phyloP scores from a whole-genome alignment of 2,797 vertebrate species.

The Nyctalus aviator region DNA sequence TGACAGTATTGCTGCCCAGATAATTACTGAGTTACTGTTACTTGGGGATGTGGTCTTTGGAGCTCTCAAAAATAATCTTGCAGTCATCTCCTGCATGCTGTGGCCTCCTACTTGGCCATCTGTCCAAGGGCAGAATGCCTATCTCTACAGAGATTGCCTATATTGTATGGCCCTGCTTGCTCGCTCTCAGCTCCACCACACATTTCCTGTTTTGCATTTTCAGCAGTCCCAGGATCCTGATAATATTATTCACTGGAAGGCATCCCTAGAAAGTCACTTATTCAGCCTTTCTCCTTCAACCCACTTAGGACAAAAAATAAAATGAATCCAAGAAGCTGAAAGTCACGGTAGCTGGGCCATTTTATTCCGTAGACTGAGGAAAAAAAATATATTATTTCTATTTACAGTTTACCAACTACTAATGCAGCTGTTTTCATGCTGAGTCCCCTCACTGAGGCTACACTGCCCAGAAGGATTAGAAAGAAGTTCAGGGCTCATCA shows the following conservation, averaged over 20 bases:
- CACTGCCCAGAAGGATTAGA: background rate
- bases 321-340: background rate
- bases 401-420: background rate
- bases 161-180: background rate
- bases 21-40: constrained; percentile 7
- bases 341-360: background rate
- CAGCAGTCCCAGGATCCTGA: background rate
- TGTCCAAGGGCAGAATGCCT: background rate
- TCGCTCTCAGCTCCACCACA: background rate
- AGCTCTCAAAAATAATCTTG: constrained; percentile 7
- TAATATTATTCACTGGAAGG: background rate
- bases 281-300: background rate
- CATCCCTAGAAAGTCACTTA: background rate
- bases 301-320: background rate
- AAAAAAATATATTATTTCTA: constrained; percentile 14
- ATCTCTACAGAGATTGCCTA: background rate
- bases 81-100: background rate
- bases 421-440: background rate
- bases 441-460: background rate
- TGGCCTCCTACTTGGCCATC: background rate
- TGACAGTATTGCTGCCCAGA: background rate
- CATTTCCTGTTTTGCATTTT: background rate
- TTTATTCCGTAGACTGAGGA: background rate
- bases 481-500: background rate
- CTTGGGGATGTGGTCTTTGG: background rate